Evolutionary conservation across 2,888 invertebrate genomes (phyloP), one percentile per base, ranked within the genome.

Genomic region (Ametastegia equiseti): DNA sequence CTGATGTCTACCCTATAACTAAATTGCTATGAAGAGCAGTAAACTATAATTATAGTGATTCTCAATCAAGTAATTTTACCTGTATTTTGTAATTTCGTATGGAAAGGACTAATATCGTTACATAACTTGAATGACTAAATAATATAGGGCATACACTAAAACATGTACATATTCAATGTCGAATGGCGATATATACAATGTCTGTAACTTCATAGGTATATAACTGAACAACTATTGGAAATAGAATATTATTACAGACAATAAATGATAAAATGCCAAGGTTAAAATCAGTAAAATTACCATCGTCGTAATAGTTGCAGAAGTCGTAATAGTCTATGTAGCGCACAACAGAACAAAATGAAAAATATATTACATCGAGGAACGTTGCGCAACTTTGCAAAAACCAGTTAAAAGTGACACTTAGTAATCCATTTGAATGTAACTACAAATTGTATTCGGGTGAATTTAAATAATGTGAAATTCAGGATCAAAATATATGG

Each of bases 281-380:
- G 39, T 50, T 60, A 78, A n/a, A 71, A 78, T 47, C 60, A 78
- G 60, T 78, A 88, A 86, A 91, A 90, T 91, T 91, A 91, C 91
- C 91, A 91, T 91, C 90, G 89, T 91, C 91, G 89, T 91, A 91
- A 91, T 91, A 91, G 90, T 91, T 90, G 91, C 88, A 90, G 91
- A 91, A 89, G 90, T 91, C 91, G 89, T 91, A 91, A 91, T 92
- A 91, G 89, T 91, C 91, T 91, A 90, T 90, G 91, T 90, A 89
- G 91, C 90, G 91, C 90, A 91, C 87, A 91, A 90, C 88, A 91
- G 90, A 91, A 91, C 87, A 91, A 91, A 91, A 85, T 88, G 90
- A 91, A 88, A 90, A 89, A 90, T 87, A 86, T 87, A 90, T 91
- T 91, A 91, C 89, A 90, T 90, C 89, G 86, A 91, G 88, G 89